phyloP scores from a whole-genome alignment of 2,888 invertebrate genomes.

The Theretra japonica region DNA sequence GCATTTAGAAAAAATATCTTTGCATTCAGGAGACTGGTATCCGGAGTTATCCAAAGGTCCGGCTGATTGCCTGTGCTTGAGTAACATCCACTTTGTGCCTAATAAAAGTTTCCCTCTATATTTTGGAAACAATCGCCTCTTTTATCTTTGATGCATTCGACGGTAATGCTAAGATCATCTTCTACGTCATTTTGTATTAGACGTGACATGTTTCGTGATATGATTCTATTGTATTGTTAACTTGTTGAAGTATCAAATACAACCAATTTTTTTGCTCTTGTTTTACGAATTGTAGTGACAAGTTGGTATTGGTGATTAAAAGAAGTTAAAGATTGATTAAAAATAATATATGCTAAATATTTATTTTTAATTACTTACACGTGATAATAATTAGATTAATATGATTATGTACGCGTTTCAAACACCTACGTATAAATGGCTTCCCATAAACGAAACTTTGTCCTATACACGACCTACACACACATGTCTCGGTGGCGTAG shows the following conservation, averaged over 20 bases:
- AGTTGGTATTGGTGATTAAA: too few species aligned
- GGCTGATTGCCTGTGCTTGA: conserved; percentile 78
- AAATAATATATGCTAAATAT: too few species aligned
- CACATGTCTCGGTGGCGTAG: too few species aligned
- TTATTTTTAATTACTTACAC: too few species aligned
- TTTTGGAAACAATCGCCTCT: conserved; percentile 83
- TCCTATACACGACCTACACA: too few species aligned
- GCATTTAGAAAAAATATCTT: conserved; percentile 81
- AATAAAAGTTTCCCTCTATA: conserved; percentile 79
- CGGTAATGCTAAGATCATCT: conserved; percentile 73
- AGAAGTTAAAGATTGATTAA: too few species aligned
- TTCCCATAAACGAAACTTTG: too few species aligned
- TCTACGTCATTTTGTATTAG: conserved; percentile 69
- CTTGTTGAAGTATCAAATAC: not conserved
- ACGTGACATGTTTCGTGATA: conserved; percentile 8
- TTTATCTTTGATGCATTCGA: conserved; percentile 70
- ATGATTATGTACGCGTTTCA: too few species aligned
- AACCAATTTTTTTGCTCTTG: too few species aligned
- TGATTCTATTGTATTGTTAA: not conserved
- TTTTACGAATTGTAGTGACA: too few species aligned
- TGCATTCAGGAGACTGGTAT: conserved; percentile 79
- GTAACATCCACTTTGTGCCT: conserved; percentile 82
- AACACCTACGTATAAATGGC: too few species aligned
- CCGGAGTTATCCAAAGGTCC: conserved; percentile 65
- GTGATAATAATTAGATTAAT: too few species aligned